Evolutionary conservation across 2,797 vertebrate genomes (phyloP).

Genomic region (Eulemur albifrons): DNA sequence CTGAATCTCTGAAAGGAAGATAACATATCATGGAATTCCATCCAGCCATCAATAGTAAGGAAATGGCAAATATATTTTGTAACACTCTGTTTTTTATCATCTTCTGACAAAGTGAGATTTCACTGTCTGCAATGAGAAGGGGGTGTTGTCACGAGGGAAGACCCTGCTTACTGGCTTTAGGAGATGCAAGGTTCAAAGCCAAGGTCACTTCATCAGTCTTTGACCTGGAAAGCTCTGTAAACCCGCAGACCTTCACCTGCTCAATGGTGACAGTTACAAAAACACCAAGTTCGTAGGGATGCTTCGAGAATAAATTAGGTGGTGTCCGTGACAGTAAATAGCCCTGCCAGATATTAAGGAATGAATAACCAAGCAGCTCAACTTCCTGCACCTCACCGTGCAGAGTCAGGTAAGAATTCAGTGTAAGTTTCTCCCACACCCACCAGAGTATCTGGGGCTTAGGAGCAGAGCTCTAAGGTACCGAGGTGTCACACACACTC

Average conservation of each 20-base stretch:
- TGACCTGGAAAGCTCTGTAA: neutral
- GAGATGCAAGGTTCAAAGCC: neutral
- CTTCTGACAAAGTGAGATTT: neutral
- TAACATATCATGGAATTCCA: accelerated
- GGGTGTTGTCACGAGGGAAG: too few species aligned
- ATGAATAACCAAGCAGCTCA: accelerated
- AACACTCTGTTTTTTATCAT: accelerated
- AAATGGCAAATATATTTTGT: accelerated
- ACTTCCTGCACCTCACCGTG: accelerated
- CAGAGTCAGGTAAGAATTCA: too few species aligned
- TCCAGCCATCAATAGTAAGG: accelerated
- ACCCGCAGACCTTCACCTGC: neutral
- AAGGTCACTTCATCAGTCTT: neutral
- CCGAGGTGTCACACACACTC: too few species aligned
- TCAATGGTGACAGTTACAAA: neutral
- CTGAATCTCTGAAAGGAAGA: neutral
- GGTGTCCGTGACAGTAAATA: accelerated
- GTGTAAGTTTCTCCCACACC: neutral
- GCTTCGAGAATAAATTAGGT: neutral
- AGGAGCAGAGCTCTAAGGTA: neutral
- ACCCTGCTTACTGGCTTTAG: accelerated
- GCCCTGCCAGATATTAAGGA: too few species aligned
- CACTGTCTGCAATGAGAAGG: neutral
- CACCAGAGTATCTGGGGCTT: accelerated
- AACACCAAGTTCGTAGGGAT: neutral